These are phyloP conservation scores for Muscicapa comitata DNA, from an alignment of 2,797 vertebrate genomes.

Conservation along the genomic window DNA sequence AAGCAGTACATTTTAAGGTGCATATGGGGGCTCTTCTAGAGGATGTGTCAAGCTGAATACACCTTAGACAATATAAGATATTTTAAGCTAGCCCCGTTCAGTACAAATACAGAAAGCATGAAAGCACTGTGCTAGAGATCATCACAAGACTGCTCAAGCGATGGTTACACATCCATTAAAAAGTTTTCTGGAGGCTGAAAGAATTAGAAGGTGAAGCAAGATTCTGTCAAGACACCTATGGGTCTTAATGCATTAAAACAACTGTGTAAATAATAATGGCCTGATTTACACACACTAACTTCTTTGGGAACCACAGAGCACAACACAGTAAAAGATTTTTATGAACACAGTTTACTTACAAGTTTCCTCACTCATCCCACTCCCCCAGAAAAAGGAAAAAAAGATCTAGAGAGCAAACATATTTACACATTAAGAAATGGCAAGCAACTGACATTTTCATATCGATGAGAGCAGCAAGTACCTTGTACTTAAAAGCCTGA, in stretches of 20 bases:
- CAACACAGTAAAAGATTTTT: neutral
- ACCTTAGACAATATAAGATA: slow-evolving; percentile 25
- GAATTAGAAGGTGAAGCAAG: neutral
- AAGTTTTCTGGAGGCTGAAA: neutral
- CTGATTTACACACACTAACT: neutral
- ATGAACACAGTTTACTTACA: neutral
- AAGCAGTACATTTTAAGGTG: slow-evolving; percentile 58
- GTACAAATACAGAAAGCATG: neutral
- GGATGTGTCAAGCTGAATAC: slow-evolving; percentile 45
- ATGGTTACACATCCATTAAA: neutral
- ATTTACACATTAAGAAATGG: neutral
- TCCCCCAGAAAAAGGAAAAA: neutral
- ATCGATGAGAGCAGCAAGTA: neutral
- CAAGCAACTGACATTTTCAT: neutral
- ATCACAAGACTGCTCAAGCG: neutral
- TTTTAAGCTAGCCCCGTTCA: slow-evolving; percentile 19
- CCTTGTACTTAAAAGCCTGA: neutral
- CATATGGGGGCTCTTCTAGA: slow-evolving; percentile 42
- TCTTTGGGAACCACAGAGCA: neutral
- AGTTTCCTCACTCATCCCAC: neutral
- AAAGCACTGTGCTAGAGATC: neutral
- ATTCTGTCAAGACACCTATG: neutral
- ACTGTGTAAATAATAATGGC: neutral
- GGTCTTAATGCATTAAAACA: neutral
- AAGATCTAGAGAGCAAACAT: neutral